Percentiles rank a stretch among this genome's conserved stretches.
Evolutionary conservation across 2,797 vertebrate species (phyloP).

Genomic region (Orestias chungarensis): DNA sequence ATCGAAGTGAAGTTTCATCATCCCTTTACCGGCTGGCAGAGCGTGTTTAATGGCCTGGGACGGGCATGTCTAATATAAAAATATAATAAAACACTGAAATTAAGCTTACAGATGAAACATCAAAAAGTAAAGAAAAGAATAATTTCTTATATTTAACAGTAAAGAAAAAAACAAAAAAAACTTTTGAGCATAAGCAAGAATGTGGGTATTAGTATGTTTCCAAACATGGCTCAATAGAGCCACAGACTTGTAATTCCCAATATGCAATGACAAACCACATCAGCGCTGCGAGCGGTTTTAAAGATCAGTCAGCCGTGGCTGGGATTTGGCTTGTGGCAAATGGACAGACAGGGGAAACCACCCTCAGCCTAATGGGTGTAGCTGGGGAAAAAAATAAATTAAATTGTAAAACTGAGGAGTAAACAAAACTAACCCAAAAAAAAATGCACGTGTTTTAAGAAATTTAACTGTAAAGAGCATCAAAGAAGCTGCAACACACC

Average conservation of each 20-base stretch:
- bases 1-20: neutral
- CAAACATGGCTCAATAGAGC: constrained; percentile 23
- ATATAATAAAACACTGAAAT: neutral
- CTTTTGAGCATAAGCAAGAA: constrained; percentile 48
- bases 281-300: constrained; percentile 52
- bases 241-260: constrained; percentile 41
- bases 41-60: neutral
- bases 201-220: constrained; percentile 22
- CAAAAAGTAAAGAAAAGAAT: neutral
- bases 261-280: constrained; percentile 54
- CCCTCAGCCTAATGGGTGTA: constrained; percentile 35
- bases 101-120: neutral
- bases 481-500: neutral
- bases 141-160: neutral
- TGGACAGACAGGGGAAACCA: constrained; percentile 52
- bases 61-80: neutral
- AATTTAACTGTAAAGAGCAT: neutral
- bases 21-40: neutral
- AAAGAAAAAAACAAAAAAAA: neutral
- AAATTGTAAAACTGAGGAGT: neutral
- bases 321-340: constrained; percentile 65
- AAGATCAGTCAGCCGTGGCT: constrained; percentile 51
- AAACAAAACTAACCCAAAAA: neutral
- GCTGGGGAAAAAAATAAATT: constrained; percentile 23
- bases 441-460: neutral